Conservation (phyloP, 2,113 vertebrate genomes). For the Halichoeres trimaculatus region DNA sequence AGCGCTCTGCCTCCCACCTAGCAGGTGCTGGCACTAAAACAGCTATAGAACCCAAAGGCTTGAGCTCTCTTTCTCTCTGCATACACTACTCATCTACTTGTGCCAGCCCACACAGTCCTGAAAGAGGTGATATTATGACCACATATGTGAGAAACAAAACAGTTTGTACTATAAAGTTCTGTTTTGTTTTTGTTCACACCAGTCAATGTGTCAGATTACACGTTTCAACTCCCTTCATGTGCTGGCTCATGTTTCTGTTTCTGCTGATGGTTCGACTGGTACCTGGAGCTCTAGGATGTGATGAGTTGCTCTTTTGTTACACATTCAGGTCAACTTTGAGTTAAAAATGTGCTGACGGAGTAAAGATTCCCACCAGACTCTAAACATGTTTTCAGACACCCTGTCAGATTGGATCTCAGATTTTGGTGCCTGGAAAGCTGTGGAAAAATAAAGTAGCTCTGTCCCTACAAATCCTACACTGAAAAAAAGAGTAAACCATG, state of each 20-base stretch:
- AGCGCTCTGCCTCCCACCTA: conserved; percentile 61
- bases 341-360: neutral
- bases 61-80: conserved; percentile 40
- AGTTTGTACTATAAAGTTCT: conserved; percentile 42
- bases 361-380: too few relatives aligned
- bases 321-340: neutral
- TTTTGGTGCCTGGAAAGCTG: too few relatives aligned
- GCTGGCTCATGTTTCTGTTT: conserved; percentile 2
- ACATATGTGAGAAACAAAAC: conserved; percentile 41
- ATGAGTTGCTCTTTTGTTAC: neutral
- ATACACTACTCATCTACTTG: conserved; percentile 56
- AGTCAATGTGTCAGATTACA: conserved; percentile 16
- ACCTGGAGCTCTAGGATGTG: neutral
- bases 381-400: neutral
- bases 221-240: neutral
- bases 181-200: conserved; percentile 10
- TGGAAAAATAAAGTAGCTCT: neutral
- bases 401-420: neutral
- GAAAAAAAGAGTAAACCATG: neutral
- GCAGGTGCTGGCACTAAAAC: conserved; percentile 70
- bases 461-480: neutral
- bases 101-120: conserved; percentile 36
- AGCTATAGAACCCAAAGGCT: conserved; percentile 62
- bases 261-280: neutral
- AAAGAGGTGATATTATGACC: conserved; percentile 47